A percentile compares a stretch with the other conserved stretches of the same genome.
These are phyloP conservation scores for Parascotia fuliginaria DNA, from an alignment of 2,888 invertebrate genomes.

Conservation along the genomic window DNA sequence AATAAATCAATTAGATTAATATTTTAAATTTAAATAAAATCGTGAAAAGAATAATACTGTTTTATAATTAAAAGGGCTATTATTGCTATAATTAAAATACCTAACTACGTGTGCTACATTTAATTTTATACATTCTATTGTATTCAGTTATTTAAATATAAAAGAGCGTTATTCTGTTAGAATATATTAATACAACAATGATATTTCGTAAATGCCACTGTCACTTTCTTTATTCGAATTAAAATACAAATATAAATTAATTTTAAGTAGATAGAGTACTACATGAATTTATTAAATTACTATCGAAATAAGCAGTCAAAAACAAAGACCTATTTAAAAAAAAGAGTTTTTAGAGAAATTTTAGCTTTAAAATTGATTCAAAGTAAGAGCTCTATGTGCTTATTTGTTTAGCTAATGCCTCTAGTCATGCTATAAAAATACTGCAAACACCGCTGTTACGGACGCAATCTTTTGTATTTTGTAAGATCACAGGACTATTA, in stretches of 20 bases:
- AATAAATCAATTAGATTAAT: neutral
- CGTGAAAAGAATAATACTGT: neutral
- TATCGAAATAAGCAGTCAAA: too few species aligned
- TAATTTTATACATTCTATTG: conserved; percentile 25
- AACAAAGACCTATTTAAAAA: too few species aligned
- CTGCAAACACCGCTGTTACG: too few species aligned
- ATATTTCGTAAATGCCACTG: conserved; percentile 8
- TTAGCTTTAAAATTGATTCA: too few species aligned
- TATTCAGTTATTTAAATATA: conserved; percentile 28
- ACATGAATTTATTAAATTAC: too few species aligned
- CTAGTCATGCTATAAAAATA: too few species aligned
- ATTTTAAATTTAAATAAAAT: neutral
- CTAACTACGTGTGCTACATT: neutral
- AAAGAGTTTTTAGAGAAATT: too few species aligned
- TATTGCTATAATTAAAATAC: neutral
- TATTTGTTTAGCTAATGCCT: too few species aligned
- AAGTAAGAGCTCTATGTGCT: too few species aligned
- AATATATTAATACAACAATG: conserved; percentile 23
- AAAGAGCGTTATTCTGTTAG: conserved; percentile 11
- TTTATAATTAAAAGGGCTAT: neutral
- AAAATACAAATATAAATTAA: conserved; percentile 5
- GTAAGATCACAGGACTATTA: too few species aligned
- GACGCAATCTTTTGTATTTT: too few species aligned
- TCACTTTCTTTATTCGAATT: conserved; percentile 8
- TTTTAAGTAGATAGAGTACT: too few species aligned